A percentile compares a stretch with the other conserved stretches of the same genome.
These are phyloP conservation scores for Metopolophium dirhodum DNA, from an alignment of 1,140 invertebrate species.

Conservation along the genomic window DNA sequence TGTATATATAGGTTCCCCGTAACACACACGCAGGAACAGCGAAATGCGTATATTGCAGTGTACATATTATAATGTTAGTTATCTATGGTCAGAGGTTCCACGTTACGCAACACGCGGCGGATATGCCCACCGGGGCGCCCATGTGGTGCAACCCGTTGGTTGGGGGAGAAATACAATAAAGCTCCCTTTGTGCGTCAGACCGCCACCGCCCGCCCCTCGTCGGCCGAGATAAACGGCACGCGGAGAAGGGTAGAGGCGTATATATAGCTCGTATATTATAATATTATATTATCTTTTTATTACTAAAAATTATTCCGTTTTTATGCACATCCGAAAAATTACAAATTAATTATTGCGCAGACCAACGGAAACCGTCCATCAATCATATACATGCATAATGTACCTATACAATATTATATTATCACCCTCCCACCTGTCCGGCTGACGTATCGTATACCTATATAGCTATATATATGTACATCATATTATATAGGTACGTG, in stretches of 20 bases:
- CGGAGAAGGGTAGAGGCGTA: not conserved
- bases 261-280: not conserved
- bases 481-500: not conserved
- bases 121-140: not conserved
- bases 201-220: not conserved
- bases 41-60: not conserved
- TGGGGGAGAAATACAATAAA: slow-evolving; percentile 16
- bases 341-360: not conserved
- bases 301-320: not conserved
- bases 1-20: not conserved
- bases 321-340: not conserved
- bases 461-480: too few relatives aligned
- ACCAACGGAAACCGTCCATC: not conserved
- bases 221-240: not conserved
- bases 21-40: not conserved
- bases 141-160: slow-evolving; percentile 14
- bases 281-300: not conserved
- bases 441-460: not conserved
- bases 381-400: not conserved
- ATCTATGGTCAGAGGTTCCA: slow-evolving; percentile 18
- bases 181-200: not conserved
- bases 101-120: slow-evolving; percentile 9
- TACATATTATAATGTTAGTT: not conserved
- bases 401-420: not conserved
- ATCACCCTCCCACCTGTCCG: not conserved